A percentile compares a stretch with the other conserved stretches of the same genome.
These are phyloP conservation scores for Clarias platycephalus DNA, from an alignment of 2,797 vertebrate species.

Conservation along the genomic window DNA sequence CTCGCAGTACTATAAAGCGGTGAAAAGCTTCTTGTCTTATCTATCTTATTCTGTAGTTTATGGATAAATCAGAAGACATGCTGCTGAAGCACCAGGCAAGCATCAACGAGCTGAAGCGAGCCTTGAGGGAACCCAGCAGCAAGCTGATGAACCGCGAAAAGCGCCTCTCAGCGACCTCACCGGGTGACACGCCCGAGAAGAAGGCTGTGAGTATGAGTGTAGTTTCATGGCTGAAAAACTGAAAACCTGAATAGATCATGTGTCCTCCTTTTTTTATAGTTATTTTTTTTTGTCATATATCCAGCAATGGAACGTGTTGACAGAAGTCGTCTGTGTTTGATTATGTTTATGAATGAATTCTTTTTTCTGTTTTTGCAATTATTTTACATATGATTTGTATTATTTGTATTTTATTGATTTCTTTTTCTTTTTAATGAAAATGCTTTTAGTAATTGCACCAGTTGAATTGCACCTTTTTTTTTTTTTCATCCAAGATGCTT, in stretches of 20 bases:
- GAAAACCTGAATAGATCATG: conserved; percentile 2
- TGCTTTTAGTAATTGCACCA: background rate
- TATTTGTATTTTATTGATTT: background rate
- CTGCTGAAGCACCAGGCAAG: conserved; percentile 98
- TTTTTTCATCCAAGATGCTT: background rate
- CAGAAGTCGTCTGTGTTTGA: background rate
- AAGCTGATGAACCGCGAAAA: conserved; percentile 90
- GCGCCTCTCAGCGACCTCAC: conserved; percentile 84
- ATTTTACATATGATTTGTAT: background rate
- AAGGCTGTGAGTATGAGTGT: conserved; percentile 75
- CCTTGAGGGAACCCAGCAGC: conserved; percentile 94
- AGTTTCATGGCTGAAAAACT: conserved; percentile 12
- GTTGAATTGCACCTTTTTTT: background rate
- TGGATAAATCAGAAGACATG: conserved; percentile 95
- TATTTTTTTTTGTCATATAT: background rate
- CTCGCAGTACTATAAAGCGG: background rate
- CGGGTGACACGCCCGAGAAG: conserved; percentile 86
- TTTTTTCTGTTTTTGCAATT: too few relatives aligned
- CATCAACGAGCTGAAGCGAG: conserved; percentile 97
- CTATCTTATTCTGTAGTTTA: conserved; percentile 75
- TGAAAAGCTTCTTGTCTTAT: conserved; percentile 26
- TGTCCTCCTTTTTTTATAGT: background rate
- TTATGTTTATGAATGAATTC: background rate
- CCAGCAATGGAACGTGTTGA: background rate
- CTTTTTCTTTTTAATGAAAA: background rate